Evolutionary conservation across 1,140 invertebrate genomes (phyloP), one percentile per base, ranked within the genome.

Genomic region (Caenorhabditis elegans): DNA sequence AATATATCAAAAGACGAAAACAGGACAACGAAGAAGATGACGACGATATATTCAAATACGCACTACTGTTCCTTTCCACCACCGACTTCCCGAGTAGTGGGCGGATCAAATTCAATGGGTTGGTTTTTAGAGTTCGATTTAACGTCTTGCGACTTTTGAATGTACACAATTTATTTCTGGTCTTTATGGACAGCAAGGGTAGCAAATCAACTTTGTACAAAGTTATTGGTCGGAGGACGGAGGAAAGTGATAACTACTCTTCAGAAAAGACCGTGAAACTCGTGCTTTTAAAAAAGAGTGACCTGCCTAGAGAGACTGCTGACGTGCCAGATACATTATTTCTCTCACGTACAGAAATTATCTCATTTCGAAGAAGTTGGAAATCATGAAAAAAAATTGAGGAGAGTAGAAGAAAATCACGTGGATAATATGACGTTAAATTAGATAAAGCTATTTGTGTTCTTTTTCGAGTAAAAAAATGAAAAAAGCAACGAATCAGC

Each of bases 111-210:
- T 70, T 17, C 15, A n/a, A 34, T 11, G 60, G 60, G 34, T 70
- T 70, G 60, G 60, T 70, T 70, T 70, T 70, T 70, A 39, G 60
- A 70, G 60, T 70, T 70, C 60, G 60, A 70, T 70, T 70, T 70
- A 70, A 8, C 60, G 60, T 70, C 60, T 70, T 70, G 60, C 60
- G 60, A 70, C 60, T 70, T 70, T 70, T 70, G 34, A 70, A 70
- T 70, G 31, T 70, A 70, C 60, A 70, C 60, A 70, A 70, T 34
- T 70, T 22, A 60, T 34, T 60, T 34, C 34, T 39, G 34, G 60
- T 70, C 60, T 70, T 39, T 34, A 43, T 70, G 60, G 34, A 70
- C 60, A 39, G 60, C 34, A 70, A 34, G 17, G 19, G 34, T 43
- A 39, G 60, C 60, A 70, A 70, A 70, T 70, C 60, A 70, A 43